Base-by-base conservation (phyloP, 1,140 invertebrate species). In the Drosophila hydei region DNA sequence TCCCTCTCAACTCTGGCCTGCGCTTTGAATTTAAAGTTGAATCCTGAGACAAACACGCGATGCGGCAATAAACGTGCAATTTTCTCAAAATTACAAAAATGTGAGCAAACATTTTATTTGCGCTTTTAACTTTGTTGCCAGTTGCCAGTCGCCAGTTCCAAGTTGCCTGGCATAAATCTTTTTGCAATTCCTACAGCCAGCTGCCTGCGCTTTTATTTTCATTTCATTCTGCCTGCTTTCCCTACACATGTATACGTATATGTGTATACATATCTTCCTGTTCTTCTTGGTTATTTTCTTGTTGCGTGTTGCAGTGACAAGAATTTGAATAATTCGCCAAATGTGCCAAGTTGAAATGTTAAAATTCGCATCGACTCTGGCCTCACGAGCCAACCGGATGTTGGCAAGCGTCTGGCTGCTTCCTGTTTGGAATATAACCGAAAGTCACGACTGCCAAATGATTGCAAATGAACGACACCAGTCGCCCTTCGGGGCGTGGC, bases 301-400 rank as follows among this genome's bases (percentile, higher is more conserved):
- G 23, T 23, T 69, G 45, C 45, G 74, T 59, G 72, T 70, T 81
- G 83, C 83, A 88, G 77, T 88, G 83, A 89, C 83, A 88, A 83
- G 83, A 88, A 88, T 88, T 88, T 88, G 83, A 88, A 88, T 88
- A 88, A 88, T 88, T 88, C 76, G 72, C 69, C 72, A 79, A 88
- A 88, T 88, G 83, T 88, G 83, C 84, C 79, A 88, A 88, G 83
- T 88, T 89, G 84, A 88, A 88, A 88, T 88, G 83, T 88, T 89
- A 88, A 89, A 83, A 88, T 83, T 89, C 72, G 65, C 68, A 83
- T 79, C 79, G 74, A 75, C 68, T 67, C 55, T 72, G 50, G 64
- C 63, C 60, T 47, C 42, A 27, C n/a, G 23, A 60, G 55, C 42
- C 43, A 64, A 64, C 23, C 69, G 71, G 64, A 85, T 76, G 81